A percentile compares a stretch with the other conserved stretches of the same genome.
Evolutionary conservation across 2,888 invertebrate species (phyloP).

Genomic region (Drosophila atroscutellata): DNA sequence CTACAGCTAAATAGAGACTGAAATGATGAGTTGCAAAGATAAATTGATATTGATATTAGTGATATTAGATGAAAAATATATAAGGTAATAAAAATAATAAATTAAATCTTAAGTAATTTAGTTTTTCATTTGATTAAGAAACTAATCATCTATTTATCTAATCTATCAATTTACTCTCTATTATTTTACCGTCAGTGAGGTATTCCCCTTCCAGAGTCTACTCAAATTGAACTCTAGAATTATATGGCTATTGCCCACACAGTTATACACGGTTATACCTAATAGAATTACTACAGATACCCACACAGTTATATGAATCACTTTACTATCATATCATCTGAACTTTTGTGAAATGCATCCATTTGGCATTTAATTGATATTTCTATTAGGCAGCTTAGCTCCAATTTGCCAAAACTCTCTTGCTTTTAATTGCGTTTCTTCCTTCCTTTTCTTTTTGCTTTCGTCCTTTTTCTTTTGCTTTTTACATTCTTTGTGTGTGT

Average conservation of each 20-base stretch:
- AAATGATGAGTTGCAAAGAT: not conserved
- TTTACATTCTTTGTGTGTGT: conserved; percentile 10
- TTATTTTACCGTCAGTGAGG: not conserved
- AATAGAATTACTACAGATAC: too few relatives aligned
- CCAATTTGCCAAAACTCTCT: conserved; percentile 4
- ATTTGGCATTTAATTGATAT: conserved; percentile 50
- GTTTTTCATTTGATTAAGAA: not conserved
- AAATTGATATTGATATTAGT: not conserved
- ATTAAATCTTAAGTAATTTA: too few relatives aligned
- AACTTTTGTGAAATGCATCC: conserved; percentile 14
- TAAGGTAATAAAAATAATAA: not conserved
- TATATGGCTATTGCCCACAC: not conserved
- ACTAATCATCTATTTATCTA: not conserved
- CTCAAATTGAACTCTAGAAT: not conserved
- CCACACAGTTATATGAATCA: too few relatives aligned
- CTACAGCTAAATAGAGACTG: not conserved
- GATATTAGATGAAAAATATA: not conserved
- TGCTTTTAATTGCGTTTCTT: conserved; percentile 25
- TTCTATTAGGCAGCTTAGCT: conserved; percentile 39
- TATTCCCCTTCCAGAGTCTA: not conserved
- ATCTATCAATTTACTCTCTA: not conserved
- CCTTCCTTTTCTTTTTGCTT: not conserved
- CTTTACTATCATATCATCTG: too few relatives aligned
- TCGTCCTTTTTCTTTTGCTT: not conserved
- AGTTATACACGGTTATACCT: not conserved